Base-by-base conservation (phyloP, 2,888 invertebrate genomes). In the Caenorhabditis doughertyi region DNA sequence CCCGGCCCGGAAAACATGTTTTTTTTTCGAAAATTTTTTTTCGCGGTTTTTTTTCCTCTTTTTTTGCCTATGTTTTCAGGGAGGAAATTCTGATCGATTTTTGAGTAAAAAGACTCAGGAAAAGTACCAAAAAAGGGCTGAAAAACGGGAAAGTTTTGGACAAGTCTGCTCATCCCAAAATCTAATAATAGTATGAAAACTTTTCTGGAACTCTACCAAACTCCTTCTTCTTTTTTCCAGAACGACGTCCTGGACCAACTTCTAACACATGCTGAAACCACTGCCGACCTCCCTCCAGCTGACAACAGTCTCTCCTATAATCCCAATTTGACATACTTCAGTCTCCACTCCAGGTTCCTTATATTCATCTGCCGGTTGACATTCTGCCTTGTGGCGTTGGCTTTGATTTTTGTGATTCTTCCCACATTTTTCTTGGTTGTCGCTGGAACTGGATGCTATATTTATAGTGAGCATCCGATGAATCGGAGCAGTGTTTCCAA, bases 391-490 rank as follows among this genome's bases (percentile, higher is more conserved):
- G 65, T 81, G 0, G 65, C 65, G n/a, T 42, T 82, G 2, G 11
- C 55, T 0, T 39, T 82, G 0, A 55, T 74, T 3, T 55, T 74
- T n/a, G 71, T 83, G 35, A 35, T 83, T 39, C 42, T 83, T 3
- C 83, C 83, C 3, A 47, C 79, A 9, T 79, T 83, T 32, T 79
- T 79, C 35, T 60, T 83, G 21, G 55, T 79, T 0, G 68, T 83
- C 0, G 72, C 79, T 4, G 83, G 87, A 21, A 80, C 85, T 23
- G 76, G 83, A 25, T 83, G 81, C 56, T 87, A 87, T 56, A 81
- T 82, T 44, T 74, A 81, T 21, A 84, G 76, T 51, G 83, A 85
- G 56, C 87, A 87, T 71, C 87, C 87, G 13, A 87, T 87, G 77
- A 85, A 87, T 58, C 44, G 87, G 29, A 79, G 73, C 18, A 76